Conservation (phyloP, 2,797 vertebrate species). For the Psittacula echo region DNA sequence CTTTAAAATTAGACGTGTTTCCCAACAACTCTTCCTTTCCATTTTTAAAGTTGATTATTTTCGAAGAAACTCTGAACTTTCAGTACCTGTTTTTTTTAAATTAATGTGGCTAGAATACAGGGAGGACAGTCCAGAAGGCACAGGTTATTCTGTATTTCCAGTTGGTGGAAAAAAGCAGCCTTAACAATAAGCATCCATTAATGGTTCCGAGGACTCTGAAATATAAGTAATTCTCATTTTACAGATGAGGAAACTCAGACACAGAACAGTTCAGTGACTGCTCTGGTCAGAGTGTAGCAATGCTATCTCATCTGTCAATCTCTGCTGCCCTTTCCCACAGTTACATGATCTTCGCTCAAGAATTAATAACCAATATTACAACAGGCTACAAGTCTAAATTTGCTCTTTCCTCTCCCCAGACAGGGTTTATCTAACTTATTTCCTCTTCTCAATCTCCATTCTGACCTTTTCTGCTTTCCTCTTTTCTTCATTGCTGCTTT, state of each 20-base stretch:
- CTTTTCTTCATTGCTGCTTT: not conserved
- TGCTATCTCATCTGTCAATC: not conserved
- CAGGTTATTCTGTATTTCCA: not conserved
- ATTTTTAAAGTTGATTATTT: not conserved
- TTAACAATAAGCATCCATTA: not conserved
- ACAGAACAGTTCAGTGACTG: not conserved
- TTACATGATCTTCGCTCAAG: not conserved
- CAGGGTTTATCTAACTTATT: slow-evolving; percentile 25
- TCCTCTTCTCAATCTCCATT: not conserved
- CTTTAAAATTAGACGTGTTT: not conserved
- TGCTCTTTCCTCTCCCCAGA: not conserved
- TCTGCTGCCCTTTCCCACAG: slow-evolving; percentile 36
- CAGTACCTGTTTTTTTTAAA: not conserved
- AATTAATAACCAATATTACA: slow-evolving; percentile 48
- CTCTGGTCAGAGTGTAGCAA: slow-evolving; percentile 6
- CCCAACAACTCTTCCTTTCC: not conserved
- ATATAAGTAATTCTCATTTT: not conserved
- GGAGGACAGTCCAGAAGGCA: not conserved
- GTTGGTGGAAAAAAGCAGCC: not conserved
- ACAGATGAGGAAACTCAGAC: slow-evolving; percentile 5
- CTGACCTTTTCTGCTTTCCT: slow-evolving; percentile 13
- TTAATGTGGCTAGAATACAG: not conserved
- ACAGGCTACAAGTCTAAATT: slow-evolving; percentile 18
- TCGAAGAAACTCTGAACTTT: not conserved
- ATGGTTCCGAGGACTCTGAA: not conserved